phyloP scores from a whole-genome alignment of 2,888 invertebrate genomes.

The Lomographa bimaculata region DNA sequence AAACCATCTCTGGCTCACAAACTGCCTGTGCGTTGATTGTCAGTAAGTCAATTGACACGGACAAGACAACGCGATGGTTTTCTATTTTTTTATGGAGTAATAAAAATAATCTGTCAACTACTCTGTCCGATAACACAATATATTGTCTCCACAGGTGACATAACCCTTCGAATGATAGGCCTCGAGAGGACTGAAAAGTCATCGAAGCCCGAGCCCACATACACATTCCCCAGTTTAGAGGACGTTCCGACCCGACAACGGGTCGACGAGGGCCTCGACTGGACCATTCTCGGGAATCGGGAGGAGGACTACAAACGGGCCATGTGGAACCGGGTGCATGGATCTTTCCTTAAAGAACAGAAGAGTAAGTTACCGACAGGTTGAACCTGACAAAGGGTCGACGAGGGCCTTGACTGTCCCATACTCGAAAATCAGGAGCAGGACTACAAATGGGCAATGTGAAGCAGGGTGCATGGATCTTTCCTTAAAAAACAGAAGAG shows the following conservation, averaged over 20 bases:
- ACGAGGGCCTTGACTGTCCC: conserved; percentile 5
- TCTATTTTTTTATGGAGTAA: too few species aligned
- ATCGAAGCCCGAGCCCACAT: conserved; percentile 1
- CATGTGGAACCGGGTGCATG: conserved; percentile 95
- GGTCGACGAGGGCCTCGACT: conserved; percentile 8
- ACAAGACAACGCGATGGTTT: too few species aligned
- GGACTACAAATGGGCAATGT: conserved; percentile 92
- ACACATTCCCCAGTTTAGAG: conserved; percentile 13
- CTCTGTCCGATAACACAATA: too few species aligned
- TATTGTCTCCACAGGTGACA: conserved; percentile 6
- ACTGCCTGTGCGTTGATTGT: too few species aligned
- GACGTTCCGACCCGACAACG: conserved; percentile 2
- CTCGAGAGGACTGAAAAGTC: conserved; percentile 8
- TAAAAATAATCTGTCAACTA: too few species aligned
- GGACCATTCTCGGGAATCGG: conserved; percentile 1
- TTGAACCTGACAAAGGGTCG: conserved; percentile 6
- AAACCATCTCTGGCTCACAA: too few species aligned
- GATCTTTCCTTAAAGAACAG: conserved; percentile 92
- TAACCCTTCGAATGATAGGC: conserved; percentile 17
- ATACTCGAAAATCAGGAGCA: conserved; percentile 67
- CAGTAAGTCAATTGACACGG: too few species aligned
- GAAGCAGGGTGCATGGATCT: conserved; percentile 94
- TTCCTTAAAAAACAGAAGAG: conserved; percentile 93
- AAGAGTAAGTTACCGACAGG: conserved; percentile 85
- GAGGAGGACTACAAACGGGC: conserved; percentile 91